Evolutionary conservation across 2,888 invertebrate species (phyloP).

Genomic region (Rotaria macrura): DNA sequence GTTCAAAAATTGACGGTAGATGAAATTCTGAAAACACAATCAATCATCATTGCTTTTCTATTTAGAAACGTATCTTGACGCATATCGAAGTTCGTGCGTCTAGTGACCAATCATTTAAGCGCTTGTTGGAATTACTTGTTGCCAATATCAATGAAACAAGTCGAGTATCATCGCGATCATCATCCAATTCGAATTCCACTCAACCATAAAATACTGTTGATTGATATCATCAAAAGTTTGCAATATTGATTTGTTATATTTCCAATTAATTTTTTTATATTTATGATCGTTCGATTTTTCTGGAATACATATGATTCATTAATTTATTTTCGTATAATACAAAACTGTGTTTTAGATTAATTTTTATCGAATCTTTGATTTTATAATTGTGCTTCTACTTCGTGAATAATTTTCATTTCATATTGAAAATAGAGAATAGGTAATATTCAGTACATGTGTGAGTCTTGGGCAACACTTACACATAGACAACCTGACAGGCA

Average conservation of each 20-base stretch:
- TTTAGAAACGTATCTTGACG: background rate
- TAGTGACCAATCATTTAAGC: background rate
- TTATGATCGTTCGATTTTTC: background rate
- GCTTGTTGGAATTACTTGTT: background rate
- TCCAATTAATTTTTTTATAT: background rate
- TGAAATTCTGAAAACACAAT: background rate
- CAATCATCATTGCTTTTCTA: background rate
- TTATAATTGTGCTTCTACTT: no score
- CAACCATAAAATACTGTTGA: background rate
- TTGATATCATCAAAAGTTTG: background rate
- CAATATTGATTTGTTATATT: background rate
- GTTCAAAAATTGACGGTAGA: conserved; percentile 35
- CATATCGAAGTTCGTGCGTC: background rate
- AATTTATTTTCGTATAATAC: background rate
- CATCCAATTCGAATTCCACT: background rate
- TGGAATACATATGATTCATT: background rate
- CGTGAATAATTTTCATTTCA: no score
- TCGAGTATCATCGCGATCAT: background rate
- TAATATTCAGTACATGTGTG: no score
- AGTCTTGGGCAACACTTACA: no score
- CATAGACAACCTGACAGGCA: no score
- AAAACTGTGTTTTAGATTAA: background rate
- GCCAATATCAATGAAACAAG: background rate
- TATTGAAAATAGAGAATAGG: no score
- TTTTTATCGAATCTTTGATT: background rate